phyloP scores from a whole-genome alignment of 2,888 invertebrate species.

The Oscheius myriophilus region DNA sequence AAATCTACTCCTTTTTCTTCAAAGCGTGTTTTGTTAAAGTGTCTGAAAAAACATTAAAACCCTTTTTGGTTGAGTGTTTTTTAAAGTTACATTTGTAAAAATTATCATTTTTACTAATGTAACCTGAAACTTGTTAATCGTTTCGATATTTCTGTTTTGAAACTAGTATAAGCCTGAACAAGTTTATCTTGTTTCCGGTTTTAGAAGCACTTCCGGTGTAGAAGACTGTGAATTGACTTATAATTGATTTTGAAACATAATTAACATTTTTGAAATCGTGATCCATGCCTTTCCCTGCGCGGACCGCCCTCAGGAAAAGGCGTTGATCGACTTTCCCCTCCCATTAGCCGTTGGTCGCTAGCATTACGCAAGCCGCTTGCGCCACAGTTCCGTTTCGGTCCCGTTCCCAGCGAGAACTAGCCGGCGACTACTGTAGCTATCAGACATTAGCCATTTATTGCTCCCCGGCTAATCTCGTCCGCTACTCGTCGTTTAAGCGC shows the following conservation, averaged over 20 bases:
- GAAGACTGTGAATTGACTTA: too few species aligned
- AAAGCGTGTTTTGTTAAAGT: too few species aligned
- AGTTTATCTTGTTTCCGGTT: too few species aligned
- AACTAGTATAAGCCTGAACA: too few species aligned
- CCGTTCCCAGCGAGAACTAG: conserved; percentile 28
- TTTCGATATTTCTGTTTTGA: too few species aligned
- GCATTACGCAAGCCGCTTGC: conserved; percentile 28
- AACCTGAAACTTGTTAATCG: too few species aligned
- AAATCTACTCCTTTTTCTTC: too few species aligned
- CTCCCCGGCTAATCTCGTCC: conserved; percentile 11
- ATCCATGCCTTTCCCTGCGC: conserved; percentile 3
- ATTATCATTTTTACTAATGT: too few species aligned
- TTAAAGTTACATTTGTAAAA: too few species aligned
- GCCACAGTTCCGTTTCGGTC: conserved; percentile 30
- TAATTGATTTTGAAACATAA: not conserved
- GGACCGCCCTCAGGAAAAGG: not conserved
- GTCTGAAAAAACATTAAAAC: too few species aligned
- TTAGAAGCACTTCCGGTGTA: too few species aligned
- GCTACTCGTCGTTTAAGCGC: conserved; percentile 5
- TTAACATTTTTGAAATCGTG: not conserved
- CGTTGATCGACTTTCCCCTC: conserved; percentile 16
- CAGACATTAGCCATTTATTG: conserved; percentile 29
- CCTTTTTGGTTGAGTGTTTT: too few species aligned
- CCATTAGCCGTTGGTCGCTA: conserved; percentile 24
- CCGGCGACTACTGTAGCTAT: conserved; percentile 24